Percentiles rank a stretch among this genome's conserved stretches.
These are phyloP conservation scores for Mantis religiosa DNA, from an alignment of 2,888 invertebrate species.

Conservation along the genomic window DNA sequence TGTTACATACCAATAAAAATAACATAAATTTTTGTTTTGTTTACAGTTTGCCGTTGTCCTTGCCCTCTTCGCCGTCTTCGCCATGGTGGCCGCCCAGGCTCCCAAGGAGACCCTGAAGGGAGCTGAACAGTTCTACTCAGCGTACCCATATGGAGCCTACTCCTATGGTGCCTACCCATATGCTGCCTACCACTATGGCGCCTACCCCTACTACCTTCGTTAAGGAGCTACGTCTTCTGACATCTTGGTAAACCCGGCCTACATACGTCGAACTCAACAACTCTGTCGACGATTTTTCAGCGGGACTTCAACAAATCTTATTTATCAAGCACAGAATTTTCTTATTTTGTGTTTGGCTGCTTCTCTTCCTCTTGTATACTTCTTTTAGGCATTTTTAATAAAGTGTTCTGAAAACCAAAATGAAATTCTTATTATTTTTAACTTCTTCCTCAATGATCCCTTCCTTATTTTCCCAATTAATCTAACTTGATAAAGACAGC, in stretches of 20 bases:
- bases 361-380: neutral
- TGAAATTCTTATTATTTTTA: neutral
- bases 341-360: neutral
- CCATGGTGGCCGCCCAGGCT: neutral
- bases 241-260: neutral
- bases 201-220: neutral
- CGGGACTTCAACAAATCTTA: neutral
- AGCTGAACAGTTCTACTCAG: neutral
- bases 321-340: neutral
- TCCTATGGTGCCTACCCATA: neutral
- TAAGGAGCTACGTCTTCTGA: neutral
- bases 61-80: neutral
- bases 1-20: no score
- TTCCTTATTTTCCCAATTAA: no score
- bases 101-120: neutral
- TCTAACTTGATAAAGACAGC: no score
- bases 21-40: no score
- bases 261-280: neutral
- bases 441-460: neutral
- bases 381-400: neutral
- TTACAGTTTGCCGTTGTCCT: neutral
- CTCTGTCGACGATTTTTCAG: neutral
- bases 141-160: neutral
- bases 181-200: neutral
- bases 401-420: neutral